A percentile compares a stretch with the other conserved stretches of the same genome.
These are phyloP conservation scores for Hycleus cichorii DNA, from an alignment of 1,140 invertebrate genomes.

Conservation along the genomic window DNA sequence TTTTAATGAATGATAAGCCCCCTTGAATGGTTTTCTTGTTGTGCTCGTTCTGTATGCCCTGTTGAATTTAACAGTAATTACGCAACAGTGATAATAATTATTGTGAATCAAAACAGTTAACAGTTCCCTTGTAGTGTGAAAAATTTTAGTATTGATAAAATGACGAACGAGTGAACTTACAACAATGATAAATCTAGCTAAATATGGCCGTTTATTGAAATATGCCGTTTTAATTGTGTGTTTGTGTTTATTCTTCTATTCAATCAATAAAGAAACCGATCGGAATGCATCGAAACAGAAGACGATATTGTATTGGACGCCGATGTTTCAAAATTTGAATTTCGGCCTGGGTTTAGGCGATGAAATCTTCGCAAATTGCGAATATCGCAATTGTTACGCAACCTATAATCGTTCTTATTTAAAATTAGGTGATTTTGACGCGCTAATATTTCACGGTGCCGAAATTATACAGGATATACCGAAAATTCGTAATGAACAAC, in stretches of 20 bases:
- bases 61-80: no score
- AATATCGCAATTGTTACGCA: conserved; percentile 14
- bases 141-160: no score
- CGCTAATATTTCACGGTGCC: conserved; percentile 15
- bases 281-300: neutral
- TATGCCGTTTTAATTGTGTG: neutral
- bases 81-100: no score
- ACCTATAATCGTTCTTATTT: conserved; percentile 7
- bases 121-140: no score
- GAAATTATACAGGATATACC: conserved; percentile 8
- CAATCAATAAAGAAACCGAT: neutral
- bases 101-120: no score
- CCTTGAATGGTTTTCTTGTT: no score
- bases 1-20: no score
- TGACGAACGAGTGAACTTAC: neutral
- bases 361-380: conserved; percentile 18
- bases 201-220: neutral
- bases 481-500: conserved; percentile 5
- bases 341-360: conserved; percentile 12
- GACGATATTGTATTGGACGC: conserved; percentile 19
- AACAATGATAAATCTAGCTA: neutral
- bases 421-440: conserved; percentile 13
- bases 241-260: neutral
- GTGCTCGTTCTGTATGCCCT: no score
- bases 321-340: conserved; percentile 12